phyloP scores from a whole-genome alignment of 2,797 vertebrate species.

The Neosilurus mollespiculum region DNA sequence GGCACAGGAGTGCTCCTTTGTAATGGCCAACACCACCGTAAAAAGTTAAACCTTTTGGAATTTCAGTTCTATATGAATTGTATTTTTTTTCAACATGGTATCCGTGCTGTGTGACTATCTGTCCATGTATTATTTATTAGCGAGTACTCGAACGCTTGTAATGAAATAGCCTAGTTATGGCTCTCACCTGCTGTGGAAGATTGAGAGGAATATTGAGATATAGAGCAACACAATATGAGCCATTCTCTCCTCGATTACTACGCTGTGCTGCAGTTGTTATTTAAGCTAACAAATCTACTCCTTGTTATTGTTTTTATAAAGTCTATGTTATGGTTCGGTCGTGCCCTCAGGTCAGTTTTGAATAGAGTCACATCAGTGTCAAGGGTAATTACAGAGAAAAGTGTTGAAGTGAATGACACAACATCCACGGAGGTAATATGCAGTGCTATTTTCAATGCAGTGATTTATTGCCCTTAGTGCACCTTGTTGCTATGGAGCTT shows the following conservation, averaged over 20 bases:
- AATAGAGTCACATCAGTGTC: slow-evolving; percentile 25
- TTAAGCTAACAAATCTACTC: slow-evolving; percentile 11
- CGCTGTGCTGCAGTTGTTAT: slow-evolving; percentile 24
- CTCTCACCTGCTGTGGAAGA: slow-evolving; percentile 30
- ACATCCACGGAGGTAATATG: slow-evolving; percentile 18
- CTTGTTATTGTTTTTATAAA: slow-evolving; percentile 30
- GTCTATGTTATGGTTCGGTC: neutral
- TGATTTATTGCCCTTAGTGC: slow-evolving; percentile 46
- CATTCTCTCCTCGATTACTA: slow-evolving; percentile 35
- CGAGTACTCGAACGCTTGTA: neutral
- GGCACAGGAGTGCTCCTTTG: slow-evolving; percentile 49
- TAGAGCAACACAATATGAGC: slow-evolving; percentile 26
- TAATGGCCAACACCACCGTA: slow-evolving; percentile 43
- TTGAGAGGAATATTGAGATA: slow-evolving; percentile 11
- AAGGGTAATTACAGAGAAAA: slow-evolving; percentile 31
- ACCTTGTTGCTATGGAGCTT: slow-evolving; percentile 53
- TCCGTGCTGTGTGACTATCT: slow-evolving; percentile 6
- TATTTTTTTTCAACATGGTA: slow-evolving; percentile 33
- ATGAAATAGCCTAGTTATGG: slow-evolving; percentile 37
- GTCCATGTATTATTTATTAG: slow-evolving; percentile 34
- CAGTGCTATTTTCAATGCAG: slow-evolving; percentile 32
- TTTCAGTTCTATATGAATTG: slow-evolving; percentile 46
- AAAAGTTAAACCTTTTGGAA: slow-evolving; percentile 48
- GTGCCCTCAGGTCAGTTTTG: slow-evolving; percentile 8
- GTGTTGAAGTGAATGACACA: slow-evolving; percentile 15